Percentiles rank a stretch among this genome's conserved stretches.
phyloP scores from a whole-genome alignment of 1,140 invertebrate species.

The Manduca sexta region DNA sequence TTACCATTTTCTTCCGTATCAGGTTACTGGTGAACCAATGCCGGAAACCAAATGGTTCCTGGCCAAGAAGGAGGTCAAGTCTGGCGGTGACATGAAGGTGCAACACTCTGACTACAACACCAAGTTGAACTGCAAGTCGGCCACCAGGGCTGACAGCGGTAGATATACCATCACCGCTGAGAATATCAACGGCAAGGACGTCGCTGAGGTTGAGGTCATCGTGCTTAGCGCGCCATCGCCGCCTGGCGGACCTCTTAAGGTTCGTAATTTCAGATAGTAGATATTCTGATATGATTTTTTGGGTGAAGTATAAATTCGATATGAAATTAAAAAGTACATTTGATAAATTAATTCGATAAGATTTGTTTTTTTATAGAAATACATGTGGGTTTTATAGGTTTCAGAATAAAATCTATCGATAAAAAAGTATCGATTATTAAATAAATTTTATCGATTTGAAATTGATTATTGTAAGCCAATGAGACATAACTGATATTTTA shows the following conservation, averaged over 20 bases:
- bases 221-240: conserved; percentile 92
- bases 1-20: not conserved
- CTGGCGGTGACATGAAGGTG: conserved; percentile 81
- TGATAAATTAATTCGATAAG: too few species aligned
- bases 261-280: conserved; percentile 17
- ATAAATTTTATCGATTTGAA: too few species aligned
- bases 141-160: conserved; percentile 91
- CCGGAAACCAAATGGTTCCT: conserved; percentile 93
- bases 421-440: too few species aligned
- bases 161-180: conserved; percentile 93
- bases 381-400: too few species aligned
- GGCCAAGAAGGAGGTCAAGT: conserved; percentile 82
- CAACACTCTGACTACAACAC: conserved; percentile 92
- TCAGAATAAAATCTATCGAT: too few species aligned
- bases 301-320: too few species aligned
- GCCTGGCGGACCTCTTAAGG: conserved; percentile 93
- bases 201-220: conserved; percentile 92
- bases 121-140: conserved; percentile 88
- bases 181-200: conserved; percentile 94
- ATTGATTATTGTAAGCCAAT: too few species aligned
- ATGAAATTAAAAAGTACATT: too few species aligned
- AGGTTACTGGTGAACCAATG: conserved; percentile 89
- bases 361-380: too few species aligned
- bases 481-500: too few species aligned
- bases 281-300: too few species aligned